A percentile compares a stretch with the other conserved stretches of the same genome.
These are phyloP conservation scores for Nicator chloris DNA, from an alignment of 2,113 vertebrate species.

Conservation along the genomic window DNA sequence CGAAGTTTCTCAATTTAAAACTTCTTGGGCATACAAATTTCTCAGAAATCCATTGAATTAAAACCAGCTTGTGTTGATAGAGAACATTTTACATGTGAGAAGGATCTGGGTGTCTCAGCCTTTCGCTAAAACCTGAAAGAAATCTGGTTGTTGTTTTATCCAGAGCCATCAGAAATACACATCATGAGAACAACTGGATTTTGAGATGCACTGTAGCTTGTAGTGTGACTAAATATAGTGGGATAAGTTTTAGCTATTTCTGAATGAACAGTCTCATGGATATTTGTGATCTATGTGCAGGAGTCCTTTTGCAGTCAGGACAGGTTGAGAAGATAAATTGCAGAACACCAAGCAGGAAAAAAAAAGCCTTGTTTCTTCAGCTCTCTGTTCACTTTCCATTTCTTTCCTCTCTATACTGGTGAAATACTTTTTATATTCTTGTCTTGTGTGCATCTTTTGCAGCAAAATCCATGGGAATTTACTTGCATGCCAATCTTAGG, in stretches of 20 bases:
- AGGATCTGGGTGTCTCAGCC: background rate
- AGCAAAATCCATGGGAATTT: background rate
- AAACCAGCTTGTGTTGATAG: background rate
- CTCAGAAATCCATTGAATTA: background rate
- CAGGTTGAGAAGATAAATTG: background rate
- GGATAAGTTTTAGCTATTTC: background rate
- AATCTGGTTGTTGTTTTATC: background rate
- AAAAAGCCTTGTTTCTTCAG: background rate
- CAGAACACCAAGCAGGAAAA: background rate
- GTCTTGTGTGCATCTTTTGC: background rate
- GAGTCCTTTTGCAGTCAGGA: background rate
- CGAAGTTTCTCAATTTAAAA: background rate
- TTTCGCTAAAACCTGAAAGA: background rate
- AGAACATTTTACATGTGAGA: background rate
- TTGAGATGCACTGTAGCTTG: background rate
- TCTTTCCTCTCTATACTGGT: background rate
- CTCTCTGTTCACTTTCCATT: background rate
- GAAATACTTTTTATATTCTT: background rate
- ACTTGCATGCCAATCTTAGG: background rate
- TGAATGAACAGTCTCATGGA: background rate
- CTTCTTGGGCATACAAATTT: background rate
- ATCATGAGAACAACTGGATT: background rate
- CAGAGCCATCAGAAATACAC: background rate
- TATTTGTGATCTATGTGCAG: background rate
- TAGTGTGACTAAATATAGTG: background rate